phyloP scores from a whole-genome alignment of 2,888 invertebrate genomes.

The Macrophya annulata region DNA sequence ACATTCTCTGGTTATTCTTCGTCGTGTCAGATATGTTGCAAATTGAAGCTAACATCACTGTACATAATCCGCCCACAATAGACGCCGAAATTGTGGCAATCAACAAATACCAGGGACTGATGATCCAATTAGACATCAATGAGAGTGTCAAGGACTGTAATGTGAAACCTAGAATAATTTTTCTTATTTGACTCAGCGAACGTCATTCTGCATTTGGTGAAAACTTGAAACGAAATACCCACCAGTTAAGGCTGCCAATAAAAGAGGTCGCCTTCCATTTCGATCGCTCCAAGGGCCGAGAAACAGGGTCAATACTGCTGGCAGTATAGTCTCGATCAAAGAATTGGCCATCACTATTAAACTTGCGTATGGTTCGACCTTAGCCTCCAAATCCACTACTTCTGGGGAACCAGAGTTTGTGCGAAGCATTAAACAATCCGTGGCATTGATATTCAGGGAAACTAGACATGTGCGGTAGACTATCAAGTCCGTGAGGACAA shows the following conservation, averaged over 20 bases:
- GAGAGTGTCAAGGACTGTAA: background rate
- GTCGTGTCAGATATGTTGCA: slow-evolving; percentile 87
- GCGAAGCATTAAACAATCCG: slow-evolving; percentile 84
- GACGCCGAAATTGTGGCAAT: background rate
- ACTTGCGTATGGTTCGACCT: slow-evolving; percentile 86
- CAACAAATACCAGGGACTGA: background rate
- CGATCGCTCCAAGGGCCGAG: slow-evolving; percentile 92
- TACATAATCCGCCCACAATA: slow-evolving; percentile 63
- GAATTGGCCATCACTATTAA: slow-evolving; percentile 84
- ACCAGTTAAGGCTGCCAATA: slow-evolving; percentile 85
- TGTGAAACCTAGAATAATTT: background rate
- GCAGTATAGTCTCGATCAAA: slow-evolving; percentile 85
- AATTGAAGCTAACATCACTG: slow-evolving; percentile 73
- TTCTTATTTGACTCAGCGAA: too few relatives aligned
- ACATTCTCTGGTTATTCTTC: slow-evolving; percentile 82
- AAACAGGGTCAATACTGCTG: slow-evolving; percentile 86
- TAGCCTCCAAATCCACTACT: slow-evolving; percentile 80
- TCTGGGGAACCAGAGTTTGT: slow-evolving; percentile 81
- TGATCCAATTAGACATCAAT: background rate
- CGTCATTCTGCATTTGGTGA: too few relatives aligned
- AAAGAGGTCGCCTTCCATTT: slow-evolving; percentile 87
- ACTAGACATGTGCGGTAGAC: slow-evolving; percentile 86
- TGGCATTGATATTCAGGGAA: slow-evolving; percentile 81
- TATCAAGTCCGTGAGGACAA: slow-evolving; percentile 85
- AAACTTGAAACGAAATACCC: slow-evolving; percentile 63